phyloP scores from a whole-genome alignment of 2,797 vertebrate genomes.

The Mormyrus proboscirostris region DNA sequence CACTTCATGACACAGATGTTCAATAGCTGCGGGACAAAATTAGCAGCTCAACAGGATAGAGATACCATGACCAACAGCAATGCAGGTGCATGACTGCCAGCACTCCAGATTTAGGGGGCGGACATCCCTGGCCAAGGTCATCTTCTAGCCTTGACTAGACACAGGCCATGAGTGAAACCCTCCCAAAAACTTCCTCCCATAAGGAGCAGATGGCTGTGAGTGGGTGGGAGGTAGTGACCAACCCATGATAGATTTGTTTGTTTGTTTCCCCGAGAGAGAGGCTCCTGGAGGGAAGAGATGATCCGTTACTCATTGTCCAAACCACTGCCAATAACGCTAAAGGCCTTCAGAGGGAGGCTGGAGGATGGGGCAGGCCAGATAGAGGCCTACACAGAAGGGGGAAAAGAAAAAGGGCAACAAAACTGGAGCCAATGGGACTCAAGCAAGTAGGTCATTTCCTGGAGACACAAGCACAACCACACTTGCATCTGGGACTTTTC shows the following conservation, averaged over 20 bases:
- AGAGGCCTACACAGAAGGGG: not conserved
- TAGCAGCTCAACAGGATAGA: not conserved
- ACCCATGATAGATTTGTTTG: not conserved
- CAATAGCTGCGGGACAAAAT: not conserved
- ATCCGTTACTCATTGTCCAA: not conserved
- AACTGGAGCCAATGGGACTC: not conserved
- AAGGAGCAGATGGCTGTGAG: not conserved
- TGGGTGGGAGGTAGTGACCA: not conserved
- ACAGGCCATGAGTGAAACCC: not conserved
- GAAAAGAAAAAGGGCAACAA: not conserved
- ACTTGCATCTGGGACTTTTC: not conserved
- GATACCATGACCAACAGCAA: not conserved
- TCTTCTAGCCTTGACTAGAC: not conserved
- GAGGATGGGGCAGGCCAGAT: not conserved
- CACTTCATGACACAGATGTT: not conserved
- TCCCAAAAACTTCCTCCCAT: not conserved
- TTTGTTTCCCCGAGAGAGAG: not conserved
- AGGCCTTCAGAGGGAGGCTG: not conserved
- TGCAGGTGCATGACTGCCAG: not conserved
- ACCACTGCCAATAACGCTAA: not conserved
- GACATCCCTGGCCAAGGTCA: not conserved
- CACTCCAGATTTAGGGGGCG: not conserved
- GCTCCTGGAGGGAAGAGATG: not conserved
- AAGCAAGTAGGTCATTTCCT: not conserved
- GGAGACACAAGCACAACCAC: not conserved